These are phyloP conservation scores for Nymphicus hollandicus DNA, from an alignment of 2,113 vertebrate species.

Conservation along the genomic window DNA sequence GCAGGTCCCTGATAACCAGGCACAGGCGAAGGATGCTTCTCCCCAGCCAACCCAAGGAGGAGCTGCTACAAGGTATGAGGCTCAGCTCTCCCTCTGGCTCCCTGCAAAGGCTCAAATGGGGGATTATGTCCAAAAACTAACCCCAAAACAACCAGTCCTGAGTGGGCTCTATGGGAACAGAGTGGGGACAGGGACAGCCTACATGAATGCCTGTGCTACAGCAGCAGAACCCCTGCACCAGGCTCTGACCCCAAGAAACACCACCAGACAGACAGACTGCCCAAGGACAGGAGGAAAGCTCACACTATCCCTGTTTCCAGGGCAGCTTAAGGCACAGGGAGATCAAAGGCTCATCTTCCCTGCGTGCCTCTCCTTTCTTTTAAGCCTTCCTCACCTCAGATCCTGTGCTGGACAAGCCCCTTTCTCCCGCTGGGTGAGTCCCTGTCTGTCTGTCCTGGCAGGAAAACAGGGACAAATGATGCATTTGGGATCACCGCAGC, in stretches of 20 bases:
- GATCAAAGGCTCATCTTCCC: slow-evolving; percentile 5
- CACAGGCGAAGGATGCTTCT: background rate
- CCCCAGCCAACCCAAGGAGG: background rate
- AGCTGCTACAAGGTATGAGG: background rate
- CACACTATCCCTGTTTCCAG: fast-evolving
- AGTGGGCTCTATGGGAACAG: background rate
- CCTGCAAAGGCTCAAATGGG: background rate
- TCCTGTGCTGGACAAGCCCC: background rate
- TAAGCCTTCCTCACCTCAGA: background rate
- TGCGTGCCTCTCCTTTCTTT: background rate
- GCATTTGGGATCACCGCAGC: background rate
- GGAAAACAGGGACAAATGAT: fast-evolving
- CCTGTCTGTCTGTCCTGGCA: background rate
- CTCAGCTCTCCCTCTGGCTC: background rate
- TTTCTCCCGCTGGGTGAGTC: background rate
- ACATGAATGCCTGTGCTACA: background rate
- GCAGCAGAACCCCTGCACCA: background rate
- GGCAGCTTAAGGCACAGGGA: background rate
- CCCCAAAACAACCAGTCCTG: background rate
- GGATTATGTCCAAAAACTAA: background rate
- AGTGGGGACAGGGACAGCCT: background rate
- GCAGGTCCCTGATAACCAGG: slow-evolving; percentile 25
- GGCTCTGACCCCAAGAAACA: background rate
- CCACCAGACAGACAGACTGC: background rate
- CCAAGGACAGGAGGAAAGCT: background rate